phyloP scores from a whole-genome alignment of 2,888 invertebrate species.

The Cephus sareptanus region DNA sequence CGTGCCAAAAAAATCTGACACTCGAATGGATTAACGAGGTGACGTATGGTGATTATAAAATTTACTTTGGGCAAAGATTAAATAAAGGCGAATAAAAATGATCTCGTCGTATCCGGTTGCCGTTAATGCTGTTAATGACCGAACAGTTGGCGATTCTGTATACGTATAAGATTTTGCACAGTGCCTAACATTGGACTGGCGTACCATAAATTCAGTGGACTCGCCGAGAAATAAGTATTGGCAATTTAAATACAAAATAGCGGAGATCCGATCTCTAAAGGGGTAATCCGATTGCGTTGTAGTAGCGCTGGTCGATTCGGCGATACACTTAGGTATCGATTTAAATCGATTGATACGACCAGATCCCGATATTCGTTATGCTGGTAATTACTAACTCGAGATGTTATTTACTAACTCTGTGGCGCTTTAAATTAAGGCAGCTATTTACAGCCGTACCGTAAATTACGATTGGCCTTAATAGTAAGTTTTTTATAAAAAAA shows the following conservation, averaged over 20 bases:
- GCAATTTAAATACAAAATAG: slow-evolving; percentile 26
- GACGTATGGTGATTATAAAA: neutral
- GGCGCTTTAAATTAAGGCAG: slow-evolving; percentile 38
- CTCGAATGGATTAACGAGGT: neutral
- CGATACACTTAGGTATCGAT: slow-evolving; percentile 13
- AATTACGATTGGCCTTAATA: slow-evolving; percentile 31
- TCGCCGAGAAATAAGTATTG: slow-evolving; percentile 15
- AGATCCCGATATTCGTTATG: slow-evolving; percentile 22
- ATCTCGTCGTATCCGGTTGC: neutral
- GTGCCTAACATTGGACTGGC: neutral
- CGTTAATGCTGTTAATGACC: neutral
- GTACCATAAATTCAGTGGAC: neutral
- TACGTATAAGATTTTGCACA: neutral
- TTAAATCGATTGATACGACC: slow-evolving; percentile 18
- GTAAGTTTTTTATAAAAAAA: neutral
- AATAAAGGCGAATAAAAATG: neutral
- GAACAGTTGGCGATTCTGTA: neutral
- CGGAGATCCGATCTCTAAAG: slow-evolving; percentile 24
- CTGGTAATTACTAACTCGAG: slow-evolving; percentile 36
- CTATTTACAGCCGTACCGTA: slow-evolving; percentile 39
- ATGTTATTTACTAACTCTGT: slow-evolving; percentile 49
- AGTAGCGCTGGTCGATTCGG: neutral
- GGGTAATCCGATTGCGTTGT: neutral
- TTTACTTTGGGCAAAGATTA: neutral
- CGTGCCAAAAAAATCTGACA: neutral